These are phyloP conservation scores for Chondrilla cf. caribensis DNA, from an alignment of 37 sponge, comb jelly and placozoan species.

Conservation along the genomic window DNA sequence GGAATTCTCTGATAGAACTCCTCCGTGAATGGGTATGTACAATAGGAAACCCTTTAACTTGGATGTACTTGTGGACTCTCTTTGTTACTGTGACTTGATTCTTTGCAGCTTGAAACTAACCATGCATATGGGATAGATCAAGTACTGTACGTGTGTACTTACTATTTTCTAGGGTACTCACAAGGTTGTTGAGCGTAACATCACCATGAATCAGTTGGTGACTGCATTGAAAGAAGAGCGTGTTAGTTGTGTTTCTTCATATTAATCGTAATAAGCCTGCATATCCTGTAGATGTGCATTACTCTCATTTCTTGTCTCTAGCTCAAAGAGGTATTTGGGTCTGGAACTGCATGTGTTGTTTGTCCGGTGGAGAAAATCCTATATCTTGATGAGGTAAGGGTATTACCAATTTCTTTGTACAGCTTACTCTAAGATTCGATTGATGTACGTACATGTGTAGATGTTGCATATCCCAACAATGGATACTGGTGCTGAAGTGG, in stretches of 20 bases:
- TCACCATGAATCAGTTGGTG: conserved; percentile 85
- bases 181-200: conserved; percentile 82
- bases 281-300: not conserved
- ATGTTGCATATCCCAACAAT: conserved; percentile 60
- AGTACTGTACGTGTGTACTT: not conserved
- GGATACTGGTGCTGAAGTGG: conserved; percentile 75
- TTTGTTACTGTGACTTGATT: too few species aligned
- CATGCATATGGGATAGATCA: too few species aligned
- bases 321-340: conserved; percentile 96
- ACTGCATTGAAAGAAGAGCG: conserved; percentile 75
- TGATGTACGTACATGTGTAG: too few species aligned
- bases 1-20: conserved; percentile 84
- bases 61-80: too few species aligned
- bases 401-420: too few species aligned
- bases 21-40: conserved; percentile 79
- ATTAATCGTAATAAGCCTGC: not conserved
- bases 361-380: conserved; percentile 87
- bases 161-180: conserved; percentile 67
- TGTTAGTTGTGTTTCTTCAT: conserved; percentile 42
- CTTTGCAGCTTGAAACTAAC: not conserved
- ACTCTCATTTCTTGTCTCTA: conserved; percentile 9
- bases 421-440: too few species aligned
- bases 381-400: conserved; percentile 78
- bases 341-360: conserved; percentile 98
- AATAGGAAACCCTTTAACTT: not conserved